Evolutionary conservation across 2,113 vertebrate genomes (phyloP), one percentile per base, ranked within the genome.

Genomic region (Cairina moschata): DNA sequence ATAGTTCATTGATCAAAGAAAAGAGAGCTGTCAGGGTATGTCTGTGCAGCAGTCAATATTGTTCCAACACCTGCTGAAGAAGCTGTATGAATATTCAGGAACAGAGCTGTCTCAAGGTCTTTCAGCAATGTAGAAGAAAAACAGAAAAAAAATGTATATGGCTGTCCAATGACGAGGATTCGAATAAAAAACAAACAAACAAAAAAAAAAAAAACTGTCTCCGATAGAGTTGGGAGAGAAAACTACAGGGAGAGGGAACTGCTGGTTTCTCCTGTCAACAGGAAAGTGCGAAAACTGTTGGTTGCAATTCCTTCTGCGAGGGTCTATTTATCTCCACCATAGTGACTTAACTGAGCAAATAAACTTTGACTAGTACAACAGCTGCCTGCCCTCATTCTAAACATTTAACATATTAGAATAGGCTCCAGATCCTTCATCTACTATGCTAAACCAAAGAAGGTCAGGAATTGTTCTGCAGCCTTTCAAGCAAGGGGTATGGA

Each of bases 1-100:
- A 44, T 38, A 73, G 54, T 22, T 88, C 82, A 93, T 83, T 96
- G 91, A 96, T 90, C 84, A 95, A 88, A 95, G 91, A 34, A 56
- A 25, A 67, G 48, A 26, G 26, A 90, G 79, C 75, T 93, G 94
- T 90, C 92, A 86, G 62, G 60, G 56, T 8, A 60, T 29, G 52
- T 10, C 34, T 83, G 31, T 22, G 20, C 83, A 81, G 73, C 55
- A 63, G 72, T 56, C 91, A 84, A 60, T 62, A 66, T 54, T 29
- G 34, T 90, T 92, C 28, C 92, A 82, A 67, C 68, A 65, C 73
- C 69, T 93, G 86, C 80, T 48, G 76, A 56, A 81, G 60, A 14
- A 86, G 52, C 23, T 59, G 46, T 55, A 9, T 22, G 77, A 91
- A 89, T 82, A 92, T 86, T 89, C 80, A 72, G 66, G n/a, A 52